Conservation (phyloP, 2,113 vertebrate genomes). For the Cebus imitator region DNA sequence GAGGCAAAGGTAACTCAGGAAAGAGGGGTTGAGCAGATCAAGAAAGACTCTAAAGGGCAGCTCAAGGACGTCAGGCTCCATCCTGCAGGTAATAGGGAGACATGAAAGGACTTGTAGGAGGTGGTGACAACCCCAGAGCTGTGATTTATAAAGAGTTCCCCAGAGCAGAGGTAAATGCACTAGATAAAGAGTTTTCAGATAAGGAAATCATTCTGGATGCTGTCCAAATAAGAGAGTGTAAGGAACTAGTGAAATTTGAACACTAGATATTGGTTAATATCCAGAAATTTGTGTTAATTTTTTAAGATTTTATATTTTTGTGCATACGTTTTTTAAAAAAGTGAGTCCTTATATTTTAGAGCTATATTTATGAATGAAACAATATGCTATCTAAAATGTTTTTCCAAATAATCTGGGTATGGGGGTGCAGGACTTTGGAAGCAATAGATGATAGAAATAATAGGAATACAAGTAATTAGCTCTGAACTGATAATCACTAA, state of each 20-base stretch:
- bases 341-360: background rate
- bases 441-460: background rate
- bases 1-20: background rate
- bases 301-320: background rate
- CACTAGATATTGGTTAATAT: background rate
- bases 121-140: background rate
- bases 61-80: background rate
- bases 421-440: background rate
- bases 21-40: no score
- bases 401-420: background rate
- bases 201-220: background rate
- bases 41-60: background rate
- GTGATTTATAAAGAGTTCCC: background rate
- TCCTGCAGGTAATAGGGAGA: background rate
- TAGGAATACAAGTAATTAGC: no score
- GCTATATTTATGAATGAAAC: background rate
- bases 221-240: background rate
- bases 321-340: background rate
- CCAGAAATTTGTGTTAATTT: background rate
- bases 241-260: background rate
- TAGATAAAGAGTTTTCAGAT: background rate
- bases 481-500: background rate
- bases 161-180: fast-evolving
- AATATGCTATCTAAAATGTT: background rate
- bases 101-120: background rate